Evolutionary conservation across 2,797 vertebrate genomes (phyloP), one percentile per base, ranked within the genome.

Genomic region (Gobionotothen gibberifrons): DNA sequence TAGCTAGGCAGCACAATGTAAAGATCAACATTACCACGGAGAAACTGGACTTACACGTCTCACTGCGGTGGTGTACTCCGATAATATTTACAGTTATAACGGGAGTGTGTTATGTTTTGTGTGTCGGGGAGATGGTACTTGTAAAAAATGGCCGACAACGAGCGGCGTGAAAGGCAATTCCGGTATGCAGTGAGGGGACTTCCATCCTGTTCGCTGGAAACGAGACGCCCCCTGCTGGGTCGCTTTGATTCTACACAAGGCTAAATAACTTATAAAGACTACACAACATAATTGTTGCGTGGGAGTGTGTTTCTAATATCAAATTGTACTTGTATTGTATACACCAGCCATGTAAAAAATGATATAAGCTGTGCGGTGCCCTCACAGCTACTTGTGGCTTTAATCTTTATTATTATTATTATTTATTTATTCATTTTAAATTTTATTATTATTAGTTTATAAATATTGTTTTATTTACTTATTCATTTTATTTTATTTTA

Each of bases 111-210:
- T 87, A 75, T 90, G 80, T 90, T 87, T 88, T 70, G 61, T 85
- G 74, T 83, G 70, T 85, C 75, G 15, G 42, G 64, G 70, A 79
- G 73, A 71, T 79, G 81, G 66, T 67, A 79, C 77, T 84, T 66
- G 36, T 78, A 78, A 88, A 94, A 64, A 92, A 93, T 93, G 93
- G 87, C 90, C 78, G 92, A 87, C 58, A 60, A 39, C 59, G 47
- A 68, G 63, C 48, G 60, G 77, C 57, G 74, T 87, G 81, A 36
- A 86, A 40, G 71, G 81, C 82, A 76, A 76, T 92, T 92, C 90
- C 93, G 88, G 86, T 39, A 82, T 52, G 53, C 29, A 16, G 42
- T 63, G 63, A 76, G 48, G 57, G 14, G 60, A 79, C 55, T 72
- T 83, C 59, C 55, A 53, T 32, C 55, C 12, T 7, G 21, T 26